Evolutionary conservation across 2,797 vertebrate species (phyloP).

Genomic region (Rhincodon typus): DNA sequence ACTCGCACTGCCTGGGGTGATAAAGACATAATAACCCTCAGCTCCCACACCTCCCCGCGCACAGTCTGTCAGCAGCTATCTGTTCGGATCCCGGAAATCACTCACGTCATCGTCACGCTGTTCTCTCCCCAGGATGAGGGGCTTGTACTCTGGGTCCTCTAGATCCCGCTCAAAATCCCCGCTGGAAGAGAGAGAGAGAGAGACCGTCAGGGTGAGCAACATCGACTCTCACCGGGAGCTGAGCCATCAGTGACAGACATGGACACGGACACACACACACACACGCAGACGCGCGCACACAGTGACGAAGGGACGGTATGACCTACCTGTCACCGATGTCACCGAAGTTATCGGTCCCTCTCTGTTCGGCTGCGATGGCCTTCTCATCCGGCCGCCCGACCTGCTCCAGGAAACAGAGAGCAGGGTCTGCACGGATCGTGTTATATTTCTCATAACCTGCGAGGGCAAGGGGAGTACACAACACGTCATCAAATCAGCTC

Average conservation of each 20-base stretch:
- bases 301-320: too few species aligned
- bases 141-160: background rate
- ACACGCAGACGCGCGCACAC: too few species aligned
- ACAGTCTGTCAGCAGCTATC: too few species aligned
- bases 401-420: slow-evolving; percentile 80
- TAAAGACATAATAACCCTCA: too few species aligned
- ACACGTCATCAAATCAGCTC: too few species aligned
- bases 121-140: background rate
- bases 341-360: slow-evolving; percentile 63
- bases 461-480: background rate
- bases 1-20: too few species aligned
- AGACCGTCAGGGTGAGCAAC: too few species aligned
- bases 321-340: slow-evolving; percentile 77
- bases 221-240: too few species aligned
- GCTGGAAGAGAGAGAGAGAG: background rate
- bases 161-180: background rate
- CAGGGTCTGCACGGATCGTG: slow-evolving; percentile 86
- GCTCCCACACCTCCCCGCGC: too few species aligned
- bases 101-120: background rate
- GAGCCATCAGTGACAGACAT: too few species aligned
- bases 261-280: too few species aligned
- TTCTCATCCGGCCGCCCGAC: slow-evolving; percentile 82
- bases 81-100: background rate
- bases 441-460: slow-evolving; percentile 89
- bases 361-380: slow-evolving; percentile 85